Percentiles rank a stretch among this genome's conserved stretches.
phyloP scores from a whole-genome alignment of 2,797 vertebrate species.

The Pristis pectinata region DNA sequence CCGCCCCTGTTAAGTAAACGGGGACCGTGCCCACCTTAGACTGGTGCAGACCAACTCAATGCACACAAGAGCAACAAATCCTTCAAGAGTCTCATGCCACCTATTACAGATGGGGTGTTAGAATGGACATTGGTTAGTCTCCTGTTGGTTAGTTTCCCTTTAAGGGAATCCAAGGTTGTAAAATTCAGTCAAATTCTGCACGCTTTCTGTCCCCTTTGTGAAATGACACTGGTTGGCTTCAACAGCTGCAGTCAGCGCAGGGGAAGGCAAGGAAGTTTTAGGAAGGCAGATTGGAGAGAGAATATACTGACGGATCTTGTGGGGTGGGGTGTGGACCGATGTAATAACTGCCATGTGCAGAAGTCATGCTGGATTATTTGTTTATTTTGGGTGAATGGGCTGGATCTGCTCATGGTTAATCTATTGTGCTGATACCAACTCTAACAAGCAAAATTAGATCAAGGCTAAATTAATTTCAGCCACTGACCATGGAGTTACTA shows the following conservation, averaged over 20 bases:
- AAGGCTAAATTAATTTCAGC: conserved; percentile 68
- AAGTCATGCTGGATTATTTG: conserved; percentile 81
- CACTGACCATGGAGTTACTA: conserved; percentile 61
- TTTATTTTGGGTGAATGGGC: conserved; percentile 80
- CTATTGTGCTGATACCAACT: conserved; percentile 78
- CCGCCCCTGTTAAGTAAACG: not conserved
- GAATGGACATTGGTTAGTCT: not conserved
- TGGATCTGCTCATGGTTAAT: conserved; percentile 78
- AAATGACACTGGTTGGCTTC: conserved; percentile 74
- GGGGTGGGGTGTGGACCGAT: not conserved
- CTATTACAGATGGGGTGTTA: too few species aligned
- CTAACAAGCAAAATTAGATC: conserved; percentile 73
- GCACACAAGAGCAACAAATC: not conserved
- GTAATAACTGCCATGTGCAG: conserved; percentile 56
- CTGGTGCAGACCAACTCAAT: not conserved
- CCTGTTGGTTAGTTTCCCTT: not conserved
- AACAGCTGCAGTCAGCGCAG: conserved; percentile 70
- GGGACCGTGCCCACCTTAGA: not conserved
- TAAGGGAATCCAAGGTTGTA: conserved; percentile 47
- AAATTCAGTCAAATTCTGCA: conserved; percentile 56
- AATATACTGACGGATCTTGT: not conserved
- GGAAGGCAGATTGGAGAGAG: not conserved
- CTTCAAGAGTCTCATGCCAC: too few species aligned
- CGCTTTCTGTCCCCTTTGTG: conserved; percentile 50
- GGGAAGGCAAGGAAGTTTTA: too few species aligned